Percentiles rank a stretch among this genome's conserved stretches.
phyloP scores from a whole-genome alignment of 2,797 vertebrate species.

The Adrianichthys oophorus region DNA sequence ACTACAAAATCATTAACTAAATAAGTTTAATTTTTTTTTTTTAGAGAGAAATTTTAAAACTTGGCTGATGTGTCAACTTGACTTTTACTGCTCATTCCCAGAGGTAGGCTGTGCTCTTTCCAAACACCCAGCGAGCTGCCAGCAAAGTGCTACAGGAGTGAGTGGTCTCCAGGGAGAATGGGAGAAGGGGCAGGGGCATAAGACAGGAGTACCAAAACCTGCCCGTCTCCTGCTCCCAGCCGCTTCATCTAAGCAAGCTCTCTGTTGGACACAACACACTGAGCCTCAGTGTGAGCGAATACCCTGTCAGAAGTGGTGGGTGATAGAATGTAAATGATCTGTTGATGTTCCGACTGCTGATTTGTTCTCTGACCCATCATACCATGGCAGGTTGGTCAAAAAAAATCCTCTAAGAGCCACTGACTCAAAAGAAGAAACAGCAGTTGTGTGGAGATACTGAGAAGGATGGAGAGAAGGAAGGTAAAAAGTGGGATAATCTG shows the following conservation, averaged over 20 bases:
- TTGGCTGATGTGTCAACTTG: conserved; percentile 52
- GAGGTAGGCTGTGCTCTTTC: conserved; percentile 66
- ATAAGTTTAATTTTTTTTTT: not conserved
- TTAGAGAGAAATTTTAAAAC: conserved; percentile 25
- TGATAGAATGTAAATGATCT: conserved; percentile 65
- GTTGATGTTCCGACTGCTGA: conserved; percentile 64
- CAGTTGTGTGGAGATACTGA: conserved; percentile 56
- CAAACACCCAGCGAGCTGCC: conserved; percentile 62
- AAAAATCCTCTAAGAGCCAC: conserved; percentile 64
- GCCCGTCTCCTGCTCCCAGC: conserved; percentile 63
- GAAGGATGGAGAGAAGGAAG: conserved; percentile 24
- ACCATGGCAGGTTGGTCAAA: conserved; percentile 60
- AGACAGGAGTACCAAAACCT: conserved; percentile 47
- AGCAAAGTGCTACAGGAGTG: conserved; percentile 71
- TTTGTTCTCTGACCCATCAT: conserved; percentile 67
- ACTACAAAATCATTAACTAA: conserved; percentile 47
- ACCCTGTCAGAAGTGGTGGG: conserved; percentile 73
- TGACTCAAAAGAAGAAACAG: conserved; percentile 60
- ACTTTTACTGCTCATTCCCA: conserved; percentile 42
- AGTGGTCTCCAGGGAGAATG: conserved; percentile 59
- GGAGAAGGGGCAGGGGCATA: conserved; percentile 37
- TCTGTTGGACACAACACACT: conserved; percentile 29
- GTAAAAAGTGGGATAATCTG: too few relatives aligned
- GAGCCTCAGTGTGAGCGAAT: conserved; percentile 52
- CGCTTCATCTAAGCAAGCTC: conserved; percentile 56